Evolutionary conservation across 2,797 vertebrate genomes (phyloP).

Genomic region (Falco cherrug): DNA sequence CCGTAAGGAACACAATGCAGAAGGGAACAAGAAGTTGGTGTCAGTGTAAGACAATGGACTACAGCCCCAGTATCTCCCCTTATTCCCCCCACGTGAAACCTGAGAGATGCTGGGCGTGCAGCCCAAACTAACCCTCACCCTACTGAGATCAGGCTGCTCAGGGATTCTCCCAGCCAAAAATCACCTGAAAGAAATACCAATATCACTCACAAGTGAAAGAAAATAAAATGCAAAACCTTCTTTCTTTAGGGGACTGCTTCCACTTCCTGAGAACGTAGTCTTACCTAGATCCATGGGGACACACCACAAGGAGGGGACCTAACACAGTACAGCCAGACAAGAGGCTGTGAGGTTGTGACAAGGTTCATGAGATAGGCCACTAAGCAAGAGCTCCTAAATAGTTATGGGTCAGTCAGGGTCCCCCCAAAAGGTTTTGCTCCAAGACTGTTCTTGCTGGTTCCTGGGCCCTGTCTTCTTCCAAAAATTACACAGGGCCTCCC

Average conservation of each 20-base stretch:
- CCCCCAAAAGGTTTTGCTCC: not conserved
- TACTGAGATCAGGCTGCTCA: not conserved
- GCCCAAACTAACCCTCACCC: not conserved
- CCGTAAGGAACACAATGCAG: not conserved
- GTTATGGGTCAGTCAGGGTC: not conserved
- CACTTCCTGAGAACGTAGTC: not conserved
- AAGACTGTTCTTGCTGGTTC: not conserved
- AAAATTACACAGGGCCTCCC: not conserved
- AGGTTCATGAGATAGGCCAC: fast-evolving
- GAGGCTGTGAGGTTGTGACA: not conserved
- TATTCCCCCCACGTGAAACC: not conserved
- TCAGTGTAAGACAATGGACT: not conserved
- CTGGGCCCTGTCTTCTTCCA: no score
- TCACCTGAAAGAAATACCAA: not conserved
- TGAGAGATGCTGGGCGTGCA: not conserved
- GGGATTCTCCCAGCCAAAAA: not conserved
- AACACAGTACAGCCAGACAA: not conserved
- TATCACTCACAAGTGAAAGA: not conserved
- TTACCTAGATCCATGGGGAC: not conserved
- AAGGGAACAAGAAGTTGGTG: not conserved
- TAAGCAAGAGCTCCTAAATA: not conserved
- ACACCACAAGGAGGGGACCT: not conserved
- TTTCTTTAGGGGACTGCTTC: not conserved
- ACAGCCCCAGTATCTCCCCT: not conserved
- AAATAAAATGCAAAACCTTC: not conserved